Conservation (phyloP, 2,113 vertebrate species). For the Eulemur macaco region DNA sequence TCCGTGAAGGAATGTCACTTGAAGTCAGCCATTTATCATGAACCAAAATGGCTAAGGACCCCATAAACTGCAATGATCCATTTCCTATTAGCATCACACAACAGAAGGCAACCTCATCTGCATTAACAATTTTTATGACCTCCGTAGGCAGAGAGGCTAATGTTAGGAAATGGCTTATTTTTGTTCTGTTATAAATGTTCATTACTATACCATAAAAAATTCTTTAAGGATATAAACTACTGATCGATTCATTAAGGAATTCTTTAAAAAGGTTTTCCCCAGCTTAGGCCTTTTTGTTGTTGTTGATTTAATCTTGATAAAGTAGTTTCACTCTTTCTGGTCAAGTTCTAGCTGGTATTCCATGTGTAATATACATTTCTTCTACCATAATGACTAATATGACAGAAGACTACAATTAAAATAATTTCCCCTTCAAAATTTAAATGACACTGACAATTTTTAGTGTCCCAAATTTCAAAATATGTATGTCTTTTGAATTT, state of each 20-base stretch:
- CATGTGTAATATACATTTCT: background rate
- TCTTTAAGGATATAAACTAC: conserved; percentile 69
- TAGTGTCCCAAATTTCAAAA: conserved; percentile 45
- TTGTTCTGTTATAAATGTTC: conserved; percentile 81
- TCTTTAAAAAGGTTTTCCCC: conserved; percentile 47
- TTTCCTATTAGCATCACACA: conserved; percentile 87
- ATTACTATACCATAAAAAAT: conserved; percentile 76
- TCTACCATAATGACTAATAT: background rate
- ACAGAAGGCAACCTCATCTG: conserved; percentile 83
- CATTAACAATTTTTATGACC: conserved; percentile 87
- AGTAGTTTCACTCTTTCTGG: background rate
- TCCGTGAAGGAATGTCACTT: conserved; percentile 85
- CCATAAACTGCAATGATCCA: conserved; percentile 85
- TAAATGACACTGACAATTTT: background rate
- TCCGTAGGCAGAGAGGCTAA: conserved; percentile 78
- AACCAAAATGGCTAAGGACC: conserved; percentile 84
- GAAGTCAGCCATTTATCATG: conserved; percentile 86
- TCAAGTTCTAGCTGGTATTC: background rate
- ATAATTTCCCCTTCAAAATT: background rate
- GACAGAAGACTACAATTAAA: conserved; percentile 24
- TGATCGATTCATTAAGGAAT: conserved; percentile 69
- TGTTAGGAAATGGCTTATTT: conserved; percentile 85
- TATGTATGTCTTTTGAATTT: background rate
- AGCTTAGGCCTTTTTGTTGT: background rate
- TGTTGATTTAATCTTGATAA: conserved; percentile 26